phyloP scores from a whole-genome alignment of 2,113 vertebrate genomes.

The Mustela nigripes region DNA sequence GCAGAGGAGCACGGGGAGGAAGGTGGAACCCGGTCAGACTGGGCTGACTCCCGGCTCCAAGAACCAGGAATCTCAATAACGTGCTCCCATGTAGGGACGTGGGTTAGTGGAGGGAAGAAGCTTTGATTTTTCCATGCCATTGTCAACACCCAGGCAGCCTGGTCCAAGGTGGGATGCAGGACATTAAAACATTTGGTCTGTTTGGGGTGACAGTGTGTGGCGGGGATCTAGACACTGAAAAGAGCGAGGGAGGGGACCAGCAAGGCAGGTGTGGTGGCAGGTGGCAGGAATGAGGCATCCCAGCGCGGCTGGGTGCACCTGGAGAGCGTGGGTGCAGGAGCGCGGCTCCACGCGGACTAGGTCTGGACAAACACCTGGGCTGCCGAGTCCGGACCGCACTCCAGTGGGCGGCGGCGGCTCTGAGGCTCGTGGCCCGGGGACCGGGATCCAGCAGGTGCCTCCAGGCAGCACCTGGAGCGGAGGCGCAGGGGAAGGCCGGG shows the following conservation, averaged over 20 bases:
- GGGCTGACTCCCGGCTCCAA: too few relatives aligned
- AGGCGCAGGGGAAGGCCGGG: background rate
- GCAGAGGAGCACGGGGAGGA: background rate
- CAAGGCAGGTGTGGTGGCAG: rapidly evolving
- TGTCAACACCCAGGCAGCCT: background rate
- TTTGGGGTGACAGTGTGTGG: background rate
- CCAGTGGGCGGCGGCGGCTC: rapidly evolving
- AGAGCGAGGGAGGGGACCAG: too few relatives aligned
- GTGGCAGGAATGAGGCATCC: rapidly evolving
- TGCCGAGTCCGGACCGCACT: rapidly evolving
- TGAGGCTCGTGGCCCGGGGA: rapidly evolving
- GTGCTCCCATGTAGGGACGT: rapidly evolving
- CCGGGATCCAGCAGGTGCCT: background rate
- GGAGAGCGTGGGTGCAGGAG: too few relatives aligned
- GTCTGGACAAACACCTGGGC: too few relatives aligned
- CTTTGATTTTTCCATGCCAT: background rate
- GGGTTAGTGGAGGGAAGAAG: rapidly evolving
- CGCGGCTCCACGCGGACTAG: rapidly evolving
- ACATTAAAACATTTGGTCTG: rapidly evolving
- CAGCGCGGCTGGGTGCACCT: rapidly evolving
- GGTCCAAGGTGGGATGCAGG: background rate
- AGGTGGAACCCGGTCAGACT: background rate
- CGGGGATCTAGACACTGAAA: rapidly evolving
- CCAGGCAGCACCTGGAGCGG: background rate
- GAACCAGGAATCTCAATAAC: background rate